phyloP scores from a whole-genome alignment of 2,797 vertebrate genomes.

The Pipistrellus pygmaeus region DNA sequence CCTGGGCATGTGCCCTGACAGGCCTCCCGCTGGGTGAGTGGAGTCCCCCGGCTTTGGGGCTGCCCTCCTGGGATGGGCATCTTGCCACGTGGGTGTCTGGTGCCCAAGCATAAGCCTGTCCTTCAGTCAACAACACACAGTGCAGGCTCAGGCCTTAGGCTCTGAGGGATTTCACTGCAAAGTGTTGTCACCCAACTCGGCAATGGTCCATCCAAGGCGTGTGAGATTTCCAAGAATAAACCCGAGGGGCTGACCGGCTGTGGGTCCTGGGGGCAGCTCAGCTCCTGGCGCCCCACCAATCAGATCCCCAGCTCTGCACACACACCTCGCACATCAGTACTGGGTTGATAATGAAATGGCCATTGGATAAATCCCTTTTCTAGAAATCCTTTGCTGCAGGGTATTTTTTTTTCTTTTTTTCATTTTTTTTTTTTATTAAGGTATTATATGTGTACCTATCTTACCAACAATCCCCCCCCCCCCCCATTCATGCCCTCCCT shows the following conservation, averaged over 20 bases:
- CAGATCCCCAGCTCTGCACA: neutral
- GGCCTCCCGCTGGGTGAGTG: neutral
- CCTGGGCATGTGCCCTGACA: too few relatives aligned
- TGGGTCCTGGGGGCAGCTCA: neutral
- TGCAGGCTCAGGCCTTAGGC: neutral
- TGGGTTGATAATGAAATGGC: neutral
- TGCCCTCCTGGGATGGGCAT: neutral
- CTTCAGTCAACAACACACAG: neutral
- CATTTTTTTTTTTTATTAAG: too few relatives aligned
- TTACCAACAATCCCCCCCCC: too few relatives aligned
- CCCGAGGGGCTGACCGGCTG: fast-evolving
- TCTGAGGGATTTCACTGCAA: neutral
- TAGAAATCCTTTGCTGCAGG: neutral
- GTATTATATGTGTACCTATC: too few relatives aligned
- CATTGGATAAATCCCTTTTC: neutral
- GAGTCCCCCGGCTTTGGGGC: neutral
- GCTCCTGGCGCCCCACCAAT: neutral
- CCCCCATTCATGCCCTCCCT: too few relatives aligned
- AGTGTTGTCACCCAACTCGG: neutral
- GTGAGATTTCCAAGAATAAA: neutral
- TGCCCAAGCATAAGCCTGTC: neutral
- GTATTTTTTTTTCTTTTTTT: neutral
- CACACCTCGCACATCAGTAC: neutral
- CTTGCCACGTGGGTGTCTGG: neutral
- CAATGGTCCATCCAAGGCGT: neutral